phyloP scores from a whole-genome alignment of 2,797 vertebrate genomes.

The Sparus aurata region DNA sequence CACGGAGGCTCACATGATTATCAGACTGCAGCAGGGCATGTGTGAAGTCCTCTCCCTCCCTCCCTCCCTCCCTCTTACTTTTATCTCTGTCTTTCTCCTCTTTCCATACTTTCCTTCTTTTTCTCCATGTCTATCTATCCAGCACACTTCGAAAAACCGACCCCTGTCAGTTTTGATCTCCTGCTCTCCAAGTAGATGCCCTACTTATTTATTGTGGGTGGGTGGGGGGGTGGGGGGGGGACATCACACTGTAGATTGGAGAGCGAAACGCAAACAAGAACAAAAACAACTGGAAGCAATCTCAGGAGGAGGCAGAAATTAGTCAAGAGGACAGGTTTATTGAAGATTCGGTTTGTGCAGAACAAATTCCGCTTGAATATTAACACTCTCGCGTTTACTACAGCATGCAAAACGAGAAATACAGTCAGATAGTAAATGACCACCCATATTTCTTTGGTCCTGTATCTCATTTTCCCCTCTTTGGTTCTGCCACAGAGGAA shows the following conservation, averaged over 20 bases:
- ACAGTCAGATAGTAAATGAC: slow-evolving; percentile 31
- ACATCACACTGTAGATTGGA: slow-evolving; percentile 37
- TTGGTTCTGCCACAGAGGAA: slow-evolving; percentile 49
- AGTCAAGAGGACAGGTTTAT: slow-evolving; percentile 16
- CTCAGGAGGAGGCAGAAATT: slow-evolving; percentile 27
- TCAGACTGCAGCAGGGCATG: slow-evolving; percentile 19
- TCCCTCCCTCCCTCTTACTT: background rate
- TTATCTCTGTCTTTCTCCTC: slow-evolving; percentile 1
- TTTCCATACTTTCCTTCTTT: slow-evolving; percentile 7
- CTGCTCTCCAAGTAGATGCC: slow-evolving; percentile 54
- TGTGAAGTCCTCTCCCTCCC: slow-evolving; percentile 22
- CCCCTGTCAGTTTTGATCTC: slow-evolving; percentile 64
- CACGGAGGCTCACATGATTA: slow-evolving; percentile 33
- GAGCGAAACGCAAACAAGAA: slow-evolving; percentile 47
- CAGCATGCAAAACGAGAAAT: slow-evolving; percentile 33
- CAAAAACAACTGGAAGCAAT: slow-evolving; percentile 21
- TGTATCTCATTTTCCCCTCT: slow-evolving; percentile 38
- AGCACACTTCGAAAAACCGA: slow-evolving; percentile 45
- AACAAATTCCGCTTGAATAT: background rate
- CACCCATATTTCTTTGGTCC: slow-evolving; percentile 46
- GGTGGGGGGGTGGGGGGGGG: background rate
- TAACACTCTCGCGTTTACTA: slow-evolving; percentile 7
- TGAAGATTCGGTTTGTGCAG: slow-evolving; percentile 8
- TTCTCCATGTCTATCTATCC: slow-evolving; percentile 30
- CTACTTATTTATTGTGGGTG: slow-evolving; percentile 56